Conservation (phyloP, 2,888 invertebrate species). For the Thysanoteuthis rhombus region DNA sequence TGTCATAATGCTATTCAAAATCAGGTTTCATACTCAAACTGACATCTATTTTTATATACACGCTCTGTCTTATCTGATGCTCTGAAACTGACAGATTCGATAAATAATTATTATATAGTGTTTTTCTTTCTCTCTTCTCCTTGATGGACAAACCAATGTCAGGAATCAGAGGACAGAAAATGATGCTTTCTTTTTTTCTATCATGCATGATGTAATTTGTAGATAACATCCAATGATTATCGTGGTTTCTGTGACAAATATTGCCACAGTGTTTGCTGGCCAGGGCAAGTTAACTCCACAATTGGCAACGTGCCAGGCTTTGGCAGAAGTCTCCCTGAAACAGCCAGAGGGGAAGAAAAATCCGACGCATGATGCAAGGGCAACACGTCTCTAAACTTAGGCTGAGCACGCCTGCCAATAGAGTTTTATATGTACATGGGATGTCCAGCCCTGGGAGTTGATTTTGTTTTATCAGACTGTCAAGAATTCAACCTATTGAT, state of each 20-base stretch:
- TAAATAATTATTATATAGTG: neutral
- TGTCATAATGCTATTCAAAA: no score
- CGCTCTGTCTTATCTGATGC: neutral
- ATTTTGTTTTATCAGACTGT: slow-evolving; percentile 1
- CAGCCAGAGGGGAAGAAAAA: neutral
- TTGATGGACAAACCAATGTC: neutral
- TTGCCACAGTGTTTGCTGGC: neutral
- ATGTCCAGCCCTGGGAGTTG: neutral
- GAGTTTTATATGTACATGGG: neutral
- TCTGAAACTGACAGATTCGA: neutral
- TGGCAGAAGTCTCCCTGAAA: neutral
- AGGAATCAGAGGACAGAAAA: neutral
- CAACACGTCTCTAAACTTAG: slow-evolving; percentile 12
- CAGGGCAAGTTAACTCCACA: neutral
- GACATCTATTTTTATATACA: neutral
- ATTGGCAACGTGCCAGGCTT: neutral
- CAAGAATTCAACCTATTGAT: slow-evolving; percentile 12
- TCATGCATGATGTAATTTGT: neutral
- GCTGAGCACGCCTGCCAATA: neutral
- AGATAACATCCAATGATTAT: neutral
- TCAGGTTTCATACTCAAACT: neutral
- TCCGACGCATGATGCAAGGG: neutral
- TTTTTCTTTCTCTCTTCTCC: neutral
- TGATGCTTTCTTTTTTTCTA: neutral
- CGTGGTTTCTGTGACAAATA: slow-evolving; percentile 12